A percentile compares a stretch with the other conserved stretches of the same genome.
These are phyloP conservation scores for Vulpes lagopus DNA, from an alignment of 2,113 vertebrate species.

Conservation along the genomic window DNA sequence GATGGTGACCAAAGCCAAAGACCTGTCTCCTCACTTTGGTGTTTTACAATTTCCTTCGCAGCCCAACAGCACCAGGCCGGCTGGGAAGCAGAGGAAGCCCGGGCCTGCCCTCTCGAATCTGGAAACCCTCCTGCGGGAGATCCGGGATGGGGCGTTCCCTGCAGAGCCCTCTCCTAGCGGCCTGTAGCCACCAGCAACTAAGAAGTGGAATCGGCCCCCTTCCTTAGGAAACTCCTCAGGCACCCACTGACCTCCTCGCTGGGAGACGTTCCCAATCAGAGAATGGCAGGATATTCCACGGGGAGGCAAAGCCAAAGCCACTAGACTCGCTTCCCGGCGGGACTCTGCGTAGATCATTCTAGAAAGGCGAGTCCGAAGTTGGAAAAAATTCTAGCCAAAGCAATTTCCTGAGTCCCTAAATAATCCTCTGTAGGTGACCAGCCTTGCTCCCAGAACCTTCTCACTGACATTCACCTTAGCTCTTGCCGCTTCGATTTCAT, in stretches of 20 bases:
- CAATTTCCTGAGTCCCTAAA: not conserved
- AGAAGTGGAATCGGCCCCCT: not conserved
- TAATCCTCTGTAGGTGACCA: not conserved
- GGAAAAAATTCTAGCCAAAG: not conserved
- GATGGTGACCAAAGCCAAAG: not conserved
- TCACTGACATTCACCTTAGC: not conserved
- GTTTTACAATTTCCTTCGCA: not conserved
- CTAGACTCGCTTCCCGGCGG: not conserved
- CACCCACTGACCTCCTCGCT: not conserved
- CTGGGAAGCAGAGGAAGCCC: not conserved
- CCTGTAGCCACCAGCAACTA: not conserved
- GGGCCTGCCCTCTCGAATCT: not conserved
- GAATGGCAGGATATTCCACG: too few species aligned
- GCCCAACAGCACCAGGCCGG: rapidly evolving
- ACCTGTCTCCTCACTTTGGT: not conserved
- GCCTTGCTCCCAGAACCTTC: not conserved
- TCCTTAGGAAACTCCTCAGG: not conserved
- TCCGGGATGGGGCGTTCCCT: rapidly evolving
- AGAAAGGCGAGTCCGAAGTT: not conserved
- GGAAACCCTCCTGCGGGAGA: not conserved
- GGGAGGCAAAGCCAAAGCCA: not conserved
- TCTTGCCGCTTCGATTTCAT: not conserved
- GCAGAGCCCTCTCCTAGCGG: rapidly evolving
- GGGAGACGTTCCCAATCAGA: not conserved
- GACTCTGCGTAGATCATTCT: rapidly evolving